Base-by-base conservation (phyloP, 2,888 invertebrate species). In the Drosophila stalkeri region DNA sequence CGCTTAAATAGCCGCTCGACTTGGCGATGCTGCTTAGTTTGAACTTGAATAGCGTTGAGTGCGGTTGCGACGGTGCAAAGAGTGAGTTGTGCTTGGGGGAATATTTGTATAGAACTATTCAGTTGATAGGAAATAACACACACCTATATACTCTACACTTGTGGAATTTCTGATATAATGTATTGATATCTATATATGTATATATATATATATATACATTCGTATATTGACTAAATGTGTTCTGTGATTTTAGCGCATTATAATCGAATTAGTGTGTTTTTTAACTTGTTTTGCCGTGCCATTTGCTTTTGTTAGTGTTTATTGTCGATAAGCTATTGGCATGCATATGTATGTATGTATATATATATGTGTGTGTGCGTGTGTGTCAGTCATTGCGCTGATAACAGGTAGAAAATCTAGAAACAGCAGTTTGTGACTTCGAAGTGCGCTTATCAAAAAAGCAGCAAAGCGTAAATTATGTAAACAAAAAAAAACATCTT, bases 11-110 rank as follows among this genome's bases (percentile, higher is more conserved):
- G 70, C 31, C 52, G 52, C 33, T 14, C 52, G 20, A 31, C 33
- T 52, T 43, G 18, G 27, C 60, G 72, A 75, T 70, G 68, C 61
- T 77, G 55, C 44, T 86, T 71, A 86, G 86, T 86, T 76, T 72
- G 65, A 78, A 65, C 76, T 75, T 71, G 46, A 75, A 64, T 75
- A 62, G 73, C 72, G 69, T 67, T 62, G 75, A 47, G 80, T 60
- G 37, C 71, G 75, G 80, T 82, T 70, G 64, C 43, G 31, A 37
- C 39, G 35, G 47, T 44, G 8, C 47, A 20, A 23, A 27, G 6
- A 39, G 84, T 89, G 78, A 89, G 82, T 82, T 67, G 16, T 54
- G 31, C n/a, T 23, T 7, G 9, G 9, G 9, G 27, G 14, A 43
- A 52, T 8, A 6, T 16, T 27, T 39, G 16, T 14, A 54, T 18